Evolutionary conservation across 1,140 invertebrate species (phyloP).

Genomic region (Lucilia sericata): DNA sequence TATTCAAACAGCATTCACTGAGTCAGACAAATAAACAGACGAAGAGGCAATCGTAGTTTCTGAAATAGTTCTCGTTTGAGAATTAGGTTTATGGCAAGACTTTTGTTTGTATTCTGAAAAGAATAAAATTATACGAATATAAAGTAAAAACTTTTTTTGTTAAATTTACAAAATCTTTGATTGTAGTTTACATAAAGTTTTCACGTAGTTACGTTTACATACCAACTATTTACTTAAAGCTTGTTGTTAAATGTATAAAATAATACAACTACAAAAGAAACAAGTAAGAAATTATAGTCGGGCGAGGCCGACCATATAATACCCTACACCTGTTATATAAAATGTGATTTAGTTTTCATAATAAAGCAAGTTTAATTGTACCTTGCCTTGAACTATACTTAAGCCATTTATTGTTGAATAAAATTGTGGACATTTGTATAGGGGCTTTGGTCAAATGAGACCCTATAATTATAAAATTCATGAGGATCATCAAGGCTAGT

Average conservation of each 20-base stretch:
- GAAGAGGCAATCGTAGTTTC: not conserved
- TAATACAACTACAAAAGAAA: not conserved
- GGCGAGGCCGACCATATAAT: too few species aligned
- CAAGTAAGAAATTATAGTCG: too few species aligned
- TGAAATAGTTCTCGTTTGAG: not conserved
- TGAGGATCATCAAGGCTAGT: too few species aligned
- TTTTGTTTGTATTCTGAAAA: not conserved
- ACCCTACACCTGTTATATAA: too few species aligned
- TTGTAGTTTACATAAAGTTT: slow-evolving; percentile 42
- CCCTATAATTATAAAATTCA: too few species aligned
- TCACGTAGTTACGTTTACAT: slow-evolving; percentile 14
- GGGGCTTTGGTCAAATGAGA: too few species aligned
- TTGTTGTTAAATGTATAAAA: not conserved
- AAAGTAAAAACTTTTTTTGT: slow-evolving; percentile 24
- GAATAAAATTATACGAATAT: not conserved
- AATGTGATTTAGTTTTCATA: too few species aligned
- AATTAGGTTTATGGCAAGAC: slow-evolving; percentile 29
- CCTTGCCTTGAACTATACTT: too few species aligned
- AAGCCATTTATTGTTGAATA: too few species aligned
- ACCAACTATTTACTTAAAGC: slow-evolving; percentile 17
- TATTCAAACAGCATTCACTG: not conserved
- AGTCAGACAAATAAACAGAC: not conserved
- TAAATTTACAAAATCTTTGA: slow-evolving; percentile 34
- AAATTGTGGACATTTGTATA: too few species aligned
- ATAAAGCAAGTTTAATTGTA: too few species aligned